Conservation (phyloP, 2,888 invertebrate genomes). For the Eulithis testata region DNA sequence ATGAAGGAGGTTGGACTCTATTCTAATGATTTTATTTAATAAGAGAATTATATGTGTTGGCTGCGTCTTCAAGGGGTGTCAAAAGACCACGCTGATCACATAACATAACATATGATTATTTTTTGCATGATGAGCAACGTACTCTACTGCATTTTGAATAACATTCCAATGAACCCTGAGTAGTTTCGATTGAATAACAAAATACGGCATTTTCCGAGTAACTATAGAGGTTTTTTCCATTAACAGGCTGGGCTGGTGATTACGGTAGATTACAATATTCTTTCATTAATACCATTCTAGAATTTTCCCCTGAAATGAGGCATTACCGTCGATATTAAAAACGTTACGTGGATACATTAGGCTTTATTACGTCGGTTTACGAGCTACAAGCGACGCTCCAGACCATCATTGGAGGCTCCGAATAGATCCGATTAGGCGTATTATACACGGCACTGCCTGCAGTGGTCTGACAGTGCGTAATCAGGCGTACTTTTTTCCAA, state of each 20-base stretch:
- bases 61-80: too few species aligned
- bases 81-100: too few species aligned
- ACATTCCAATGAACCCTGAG: too few species aligned
- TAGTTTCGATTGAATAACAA: too few species aligned
- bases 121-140: too few species aligned
- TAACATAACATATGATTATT: too few species aligned
- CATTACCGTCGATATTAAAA: constrained; percentile 23
- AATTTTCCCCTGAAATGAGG: constrained; percentile 6
- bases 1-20: too few species aligned
- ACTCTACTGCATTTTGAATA: too few species aligned
- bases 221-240: too few species aligned
- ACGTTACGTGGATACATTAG: constrained; percentile 21
- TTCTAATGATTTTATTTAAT: too few species aligned
- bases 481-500: not conserved
- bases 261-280: not conserved
- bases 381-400: constrained; percentile 31
- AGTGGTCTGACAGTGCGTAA: not conserved
- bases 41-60: too few species aligned
- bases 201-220: too few species aligned
- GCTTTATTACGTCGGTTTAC: constrained; percentile 26
- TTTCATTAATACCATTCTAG: constrained; percentile 16
- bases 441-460: not conserved
- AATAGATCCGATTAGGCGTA: constrained; percentile 35
- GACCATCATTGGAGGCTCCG: constrained; percentile 20
- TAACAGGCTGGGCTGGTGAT: not conserved